These are phyloP conservation scores for Meganola albula DNA, from an alignment of 2,888 invertebrate genomes.

Conservation along the genomic window DNA sequence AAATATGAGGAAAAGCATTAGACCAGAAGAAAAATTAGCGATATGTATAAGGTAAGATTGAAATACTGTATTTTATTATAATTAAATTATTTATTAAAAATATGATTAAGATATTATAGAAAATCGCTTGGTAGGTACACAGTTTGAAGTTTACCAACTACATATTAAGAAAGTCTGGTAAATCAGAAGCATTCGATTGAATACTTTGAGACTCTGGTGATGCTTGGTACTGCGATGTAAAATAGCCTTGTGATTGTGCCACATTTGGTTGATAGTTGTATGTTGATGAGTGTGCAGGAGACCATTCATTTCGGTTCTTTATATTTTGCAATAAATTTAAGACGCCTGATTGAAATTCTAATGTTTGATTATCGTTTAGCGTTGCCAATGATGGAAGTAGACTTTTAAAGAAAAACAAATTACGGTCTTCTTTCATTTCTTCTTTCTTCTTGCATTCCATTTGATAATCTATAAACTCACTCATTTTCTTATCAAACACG, in stretches of 20 bases:
- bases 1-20: constrained; percentile 25
- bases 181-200: constrained; percentile 25
- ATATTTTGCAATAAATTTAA: constrained; percentile 23
- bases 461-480: neutral
- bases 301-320: constrained; percentile 21
- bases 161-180: constrained; percentile 24
- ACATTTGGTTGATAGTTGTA: constrained; percentile 22
- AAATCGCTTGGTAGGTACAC: constrained; percentile 21
- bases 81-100: constrained; percentile 20
- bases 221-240: constrained; percentile 22
- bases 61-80: constrained; percentile 19
- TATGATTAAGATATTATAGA: constrained; percentile 20
- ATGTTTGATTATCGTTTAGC: constrained; percentile 23
- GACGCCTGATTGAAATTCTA: constrained; percentile 19
- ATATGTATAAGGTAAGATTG: constrained; percentile 24
- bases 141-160: constrained; percentile 18
- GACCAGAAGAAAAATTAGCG: constrained; percentile 25
- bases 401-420: constrained; percentile 23
- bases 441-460: constrained; percentile 11
- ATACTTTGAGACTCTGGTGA: constrained; percentile 20
- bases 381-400: constrained; percentile 21
- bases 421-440: constrained; percentile 17
- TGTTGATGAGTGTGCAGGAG: constrained; percentile 23
- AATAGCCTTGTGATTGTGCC: constrained; percentile 22
- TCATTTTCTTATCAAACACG: constrained; percentile 2